These are phyloP conservation scores for Sitophilus oryzae DNA, from an alignment of 1,140 invertebrate genomes.

Conservation along the genomic window DNA sequence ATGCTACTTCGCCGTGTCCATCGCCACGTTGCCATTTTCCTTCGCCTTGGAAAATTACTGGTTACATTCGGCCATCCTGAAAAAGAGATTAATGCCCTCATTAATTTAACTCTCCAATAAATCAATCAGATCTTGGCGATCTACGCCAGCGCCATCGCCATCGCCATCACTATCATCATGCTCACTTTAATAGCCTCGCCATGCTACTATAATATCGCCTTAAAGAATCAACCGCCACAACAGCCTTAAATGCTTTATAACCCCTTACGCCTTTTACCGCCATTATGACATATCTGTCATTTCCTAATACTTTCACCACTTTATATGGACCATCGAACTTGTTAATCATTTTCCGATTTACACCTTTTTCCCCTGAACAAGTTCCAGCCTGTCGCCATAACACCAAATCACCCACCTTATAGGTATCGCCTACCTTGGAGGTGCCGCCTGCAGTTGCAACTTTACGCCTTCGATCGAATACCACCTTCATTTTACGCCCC, in stretches of 20 bases:
- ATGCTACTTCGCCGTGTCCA: no score
- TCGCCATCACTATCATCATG: no score
- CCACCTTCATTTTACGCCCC: conserved; percentile 7
- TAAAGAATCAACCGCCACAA: conserved; percentile 10
- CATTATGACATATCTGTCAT: conserved; percentile 36
- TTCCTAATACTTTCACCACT: conserved; percentile 32
- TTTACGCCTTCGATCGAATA: conserved; percentile 15
- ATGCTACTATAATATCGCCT: no score
- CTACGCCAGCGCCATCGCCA: no score
- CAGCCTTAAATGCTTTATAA: conserved; percentile 17
- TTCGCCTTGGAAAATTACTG: no score
- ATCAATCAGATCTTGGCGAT: no score
- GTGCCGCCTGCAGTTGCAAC: no score
- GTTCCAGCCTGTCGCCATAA: conserved; percentile 13
- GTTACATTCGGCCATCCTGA: no score
- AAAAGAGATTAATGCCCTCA: no score
- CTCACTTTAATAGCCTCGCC: no score
- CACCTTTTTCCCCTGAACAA: conserved; percentile 1
- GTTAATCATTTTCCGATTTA: conserved; percentile 12
- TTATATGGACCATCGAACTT: conserved; percentile 30
- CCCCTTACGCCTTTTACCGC: conserved; percentile 14
- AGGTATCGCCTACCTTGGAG: conserved; percentile 16
- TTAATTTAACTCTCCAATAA: no score
- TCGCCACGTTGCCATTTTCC: no score
- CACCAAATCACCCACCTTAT: conserved; percentile 20